Evolutionary conservation across 2,888 invertebrate genomes (phyloP).

Genomic region (Cerastoderma edule): DNA sequence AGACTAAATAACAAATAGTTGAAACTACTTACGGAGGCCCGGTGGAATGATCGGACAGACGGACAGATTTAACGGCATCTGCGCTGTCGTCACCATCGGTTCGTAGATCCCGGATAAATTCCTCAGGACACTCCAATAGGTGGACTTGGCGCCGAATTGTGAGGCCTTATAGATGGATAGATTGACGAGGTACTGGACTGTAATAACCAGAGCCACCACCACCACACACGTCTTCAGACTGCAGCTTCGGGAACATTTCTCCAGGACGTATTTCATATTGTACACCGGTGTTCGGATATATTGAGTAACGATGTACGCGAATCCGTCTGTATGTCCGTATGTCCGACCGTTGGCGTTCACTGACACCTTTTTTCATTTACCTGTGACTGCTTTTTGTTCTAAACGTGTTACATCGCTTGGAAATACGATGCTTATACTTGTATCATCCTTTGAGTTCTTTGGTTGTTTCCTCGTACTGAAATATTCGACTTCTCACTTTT

Average conservation of each 20-base stretch:
- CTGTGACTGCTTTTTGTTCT: no score
- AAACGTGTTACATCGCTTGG: no score
- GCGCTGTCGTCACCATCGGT: neutral
- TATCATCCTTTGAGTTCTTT: no score
- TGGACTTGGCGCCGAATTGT: neutral
- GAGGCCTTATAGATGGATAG: conserved; percentile 19
- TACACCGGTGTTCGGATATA: no score
- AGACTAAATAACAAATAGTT: no score
- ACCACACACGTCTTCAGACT: conserved; percentile 28
- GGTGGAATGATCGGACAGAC: conserved; percentile 27
- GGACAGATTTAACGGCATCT: neutral
- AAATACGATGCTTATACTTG: no score
- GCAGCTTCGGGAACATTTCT: conserved; percentile 12
- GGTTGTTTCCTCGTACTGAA: no score
- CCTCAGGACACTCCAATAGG: neutral
- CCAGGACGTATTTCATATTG: conserved; percentile 5
- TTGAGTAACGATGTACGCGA: no score
- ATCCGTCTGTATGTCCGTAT: no score
- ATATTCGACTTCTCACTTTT: no score
- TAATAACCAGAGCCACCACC: conserved; percentile 26
- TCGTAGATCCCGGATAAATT: neutral
- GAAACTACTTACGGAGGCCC: conserved; percentile 19
- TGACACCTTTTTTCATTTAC: no score
- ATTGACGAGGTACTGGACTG: conserved; percentile 46
- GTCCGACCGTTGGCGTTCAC: no score